Conservation (phyloP, 2,888 invertebrate species). For the Himalopsyche japonica region DNA sequence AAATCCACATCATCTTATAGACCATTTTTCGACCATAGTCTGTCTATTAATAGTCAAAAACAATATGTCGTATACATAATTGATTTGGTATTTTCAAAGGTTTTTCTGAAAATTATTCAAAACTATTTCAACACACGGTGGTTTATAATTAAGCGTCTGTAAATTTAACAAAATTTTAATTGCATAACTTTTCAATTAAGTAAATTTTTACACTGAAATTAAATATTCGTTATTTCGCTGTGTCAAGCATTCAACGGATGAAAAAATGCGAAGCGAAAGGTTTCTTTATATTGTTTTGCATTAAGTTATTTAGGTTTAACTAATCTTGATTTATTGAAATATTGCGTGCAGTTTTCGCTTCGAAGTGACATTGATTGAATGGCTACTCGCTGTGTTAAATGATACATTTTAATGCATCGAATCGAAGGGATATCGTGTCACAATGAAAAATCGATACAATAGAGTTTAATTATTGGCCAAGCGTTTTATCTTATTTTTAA, state of each 20-base stretch:
- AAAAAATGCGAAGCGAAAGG: neutral
- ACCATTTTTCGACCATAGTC: too few relatives aligned
- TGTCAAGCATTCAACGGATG: neutral
- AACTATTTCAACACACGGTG: too few relatives aligned
- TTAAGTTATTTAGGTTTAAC: neutral
- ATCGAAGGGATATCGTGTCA: neutral
- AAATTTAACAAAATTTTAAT: too few relatives aligned
- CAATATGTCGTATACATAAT: too few relatives aligned
- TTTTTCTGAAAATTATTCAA: too few relatives aligned
- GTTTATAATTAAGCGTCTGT: too few relatives aligned
- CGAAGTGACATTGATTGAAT: neutral
- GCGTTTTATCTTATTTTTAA: too few relatives aligned
- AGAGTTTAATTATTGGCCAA: neutral
- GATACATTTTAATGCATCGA: neutral
- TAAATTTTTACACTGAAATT: too few relatives aligned
- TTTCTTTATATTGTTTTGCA: neutral
- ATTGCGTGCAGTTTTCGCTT: neutral
- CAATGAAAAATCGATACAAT: neutral
- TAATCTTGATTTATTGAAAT: neutral
- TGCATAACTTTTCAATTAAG: too few relatives aligned
- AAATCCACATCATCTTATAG: too few relatives aligned
- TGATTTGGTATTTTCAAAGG: too few relatives aligned
- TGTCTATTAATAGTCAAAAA: too few relatives aligned
- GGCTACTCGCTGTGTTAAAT: neutral
- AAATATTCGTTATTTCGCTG: neutral